These are phyloP conservation scores for Brachypodius melanocephalos DNA, from an alignment of 2,113 vertebrate species.

Conservation along the genomic window DNA sequence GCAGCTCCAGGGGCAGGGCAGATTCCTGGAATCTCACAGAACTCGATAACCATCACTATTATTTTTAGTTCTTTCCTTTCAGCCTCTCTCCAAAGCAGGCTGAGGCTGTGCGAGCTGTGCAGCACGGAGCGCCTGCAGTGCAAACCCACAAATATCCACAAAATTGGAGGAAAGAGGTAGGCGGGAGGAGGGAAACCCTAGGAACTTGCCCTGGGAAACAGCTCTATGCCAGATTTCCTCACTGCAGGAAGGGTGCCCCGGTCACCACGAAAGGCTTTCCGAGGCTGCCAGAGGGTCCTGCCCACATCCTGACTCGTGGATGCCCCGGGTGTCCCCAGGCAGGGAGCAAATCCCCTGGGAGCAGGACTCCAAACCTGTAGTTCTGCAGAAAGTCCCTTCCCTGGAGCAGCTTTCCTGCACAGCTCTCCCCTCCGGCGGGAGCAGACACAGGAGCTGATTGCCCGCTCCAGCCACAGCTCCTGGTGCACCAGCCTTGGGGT, in stretches of 20 bases:
- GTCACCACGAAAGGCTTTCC: neutral
- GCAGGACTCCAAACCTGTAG: neutral
- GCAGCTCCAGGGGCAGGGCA: neutral
- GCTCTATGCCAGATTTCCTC: neutral
- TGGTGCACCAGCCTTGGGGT: neutral
- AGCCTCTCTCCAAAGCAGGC: neutral
- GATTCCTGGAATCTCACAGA: neutral
- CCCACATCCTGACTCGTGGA: neutral
- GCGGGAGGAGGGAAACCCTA: conserved; percentile 22
- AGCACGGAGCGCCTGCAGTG: neutral
- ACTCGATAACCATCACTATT: neutral
- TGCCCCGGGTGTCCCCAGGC: accelerated
- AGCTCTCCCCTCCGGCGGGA: accelerated
- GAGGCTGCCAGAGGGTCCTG: neutral
- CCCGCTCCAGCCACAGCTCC: neutral
- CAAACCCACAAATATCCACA: conserved; percentile 5
- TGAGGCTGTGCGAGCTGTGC: neutral
- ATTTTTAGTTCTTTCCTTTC: neutral
- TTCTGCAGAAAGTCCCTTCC: neutral
- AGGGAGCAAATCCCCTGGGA: neutral
- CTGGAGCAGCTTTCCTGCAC: neutral
- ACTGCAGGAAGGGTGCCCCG: conserved; percentile 6
- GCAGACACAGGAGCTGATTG: accelerated
- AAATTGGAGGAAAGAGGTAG: conserved; percentile 28
- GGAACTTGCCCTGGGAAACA: neutral